Evolutionary conservation across 2,113 vertebrate species (phyloP), one percentile per base, ranked within the genome.

Genomic region (Formicarius rufipectus): DNA sequence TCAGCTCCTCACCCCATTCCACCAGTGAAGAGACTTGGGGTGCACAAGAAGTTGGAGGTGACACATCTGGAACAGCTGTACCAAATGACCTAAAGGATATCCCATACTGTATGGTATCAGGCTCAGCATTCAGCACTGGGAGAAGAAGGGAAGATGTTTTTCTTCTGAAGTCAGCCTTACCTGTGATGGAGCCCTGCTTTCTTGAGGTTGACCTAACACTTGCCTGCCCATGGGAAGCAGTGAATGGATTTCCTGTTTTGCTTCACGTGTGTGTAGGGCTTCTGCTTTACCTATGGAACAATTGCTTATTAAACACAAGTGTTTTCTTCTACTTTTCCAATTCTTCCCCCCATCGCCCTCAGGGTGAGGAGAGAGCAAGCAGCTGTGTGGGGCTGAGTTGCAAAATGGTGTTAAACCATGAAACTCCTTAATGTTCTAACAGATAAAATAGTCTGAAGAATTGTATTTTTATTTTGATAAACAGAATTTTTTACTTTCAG

Each of bases 281-380:
- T 80, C 66, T 84, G 14, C 17, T 72, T 56, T 60, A 9, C 7
- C 8, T 64, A 25, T 37, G 50, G 25, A 37, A 45, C 6, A 27
- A 12, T 35, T 69, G 6, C 22, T 30, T 31, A 55, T 42, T 40
- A 47, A 47, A 40, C 3, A 17, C 0, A 3, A 49, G 1, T 60
- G 50, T 89, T 66, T 25, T 45, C 22, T 55, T 16, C 55, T 20
- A 47, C 3, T 33, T 28, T 71, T 68, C 19, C 6, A 24, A 6
- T 76, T 62, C 40, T 55, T 3, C 3, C 12, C 4, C 4, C 7
- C 28, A 27, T 52, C 30, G 8, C 20, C 18, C 33, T 6, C 2
- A 9, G 14, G 1, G 2, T 6, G 8, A 4, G 2, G 19, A 55
- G 30, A 55, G 6, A 59, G 6, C 1, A 6, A 60, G 14, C 2